Conservation (phyloP, 2,113 vertebrate species). For the Trichechus manatus region DNA sequence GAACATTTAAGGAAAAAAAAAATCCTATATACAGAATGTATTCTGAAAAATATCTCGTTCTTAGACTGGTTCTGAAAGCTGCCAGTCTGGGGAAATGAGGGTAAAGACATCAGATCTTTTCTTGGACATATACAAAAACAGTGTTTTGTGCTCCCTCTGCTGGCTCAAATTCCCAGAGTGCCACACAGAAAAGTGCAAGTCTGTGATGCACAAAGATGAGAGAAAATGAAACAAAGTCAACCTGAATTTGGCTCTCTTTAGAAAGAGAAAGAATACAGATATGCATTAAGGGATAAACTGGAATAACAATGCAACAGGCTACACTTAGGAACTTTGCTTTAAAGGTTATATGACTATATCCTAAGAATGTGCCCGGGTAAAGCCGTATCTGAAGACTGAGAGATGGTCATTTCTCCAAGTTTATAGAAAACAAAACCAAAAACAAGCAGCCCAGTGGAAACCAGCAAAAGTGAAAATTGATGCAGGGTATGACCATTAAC, state of each 20-base stretch:
- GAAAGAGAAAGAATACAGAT: neutral
- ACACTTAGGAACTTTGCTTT: neutral
- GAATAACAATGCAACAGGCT: rapidly evolving
- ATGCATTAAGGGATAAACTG: rapidly evolving
- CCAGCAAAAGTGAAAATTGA: constrained; percentile 17
- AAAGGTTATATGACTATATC: neutral
- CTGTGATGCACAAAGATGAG: neutral
- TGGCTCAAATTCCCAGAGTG: constrained; percentile 74
- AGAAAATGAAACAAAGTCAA: neutral
- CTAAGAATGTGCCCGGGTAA: neutral
- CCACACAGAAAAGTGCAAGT: constrained; percentile 13
- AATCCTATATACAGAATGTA: neutral
- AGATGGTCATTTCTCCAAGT: neutral
- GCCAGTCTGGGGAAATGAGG: neutral
- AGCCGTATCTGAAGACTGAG: neutral
- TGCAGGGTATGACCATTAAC: constrained; percentile 3
- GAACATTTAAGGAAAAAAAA: neutral
- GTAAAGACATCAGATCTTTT: neutral
- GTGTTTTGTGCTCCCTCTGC: constrained; percentile 78
- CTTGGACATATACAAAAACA: constrained; percentile 52
- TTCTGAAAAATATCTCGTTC: neutral
- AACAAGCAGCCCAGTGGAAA: constrained; percentile 1
- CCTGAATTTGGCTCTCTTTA: neutral
- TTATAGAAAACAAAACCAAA: neutral
- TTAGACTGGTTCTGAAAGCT: neutral